These are phyloP conservation scores for Lepus timidus DNA, from an alignment of 2,113 vertebrate species.

Conservation along the genomic window DNA sequence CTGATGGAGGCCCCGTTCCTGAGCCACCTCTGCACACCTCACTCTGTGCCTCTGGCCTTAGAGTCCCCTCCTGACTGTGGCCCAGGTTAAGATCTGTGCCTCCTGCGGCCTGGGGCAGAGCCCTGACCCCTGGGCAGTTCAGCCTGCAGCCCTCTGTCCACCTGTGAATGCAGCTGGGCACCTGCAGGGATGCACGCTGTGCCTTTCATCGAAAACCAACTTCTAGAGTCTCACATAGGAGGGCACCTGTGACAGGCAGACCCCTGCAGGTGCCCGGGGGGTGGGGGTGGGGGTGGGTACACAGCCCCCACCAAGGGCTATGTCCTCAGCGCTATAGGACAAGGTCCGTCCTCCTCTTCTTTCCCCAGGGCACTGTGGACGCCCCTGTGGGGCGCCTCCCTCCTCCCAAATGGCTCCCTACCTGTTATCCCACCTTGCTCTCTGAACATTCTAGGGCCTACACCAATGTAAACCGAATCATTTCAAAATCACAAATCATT, in stretches of 20 bases:
- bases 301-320: no score
- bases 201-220: neutral
- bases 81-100: fast-evolving
- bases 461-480: neutral
- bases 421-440: neutral
- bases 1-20: fast-evolving
- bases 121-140: fast-evolving
- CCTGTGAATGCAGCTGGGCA: fast-evolving
- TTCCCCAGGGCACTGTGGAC: no score
- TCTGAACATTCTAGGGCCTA: neutral
- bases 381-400: neutral
- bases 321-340: neutral
- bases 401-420: neutral
- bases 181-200: fast-evolving
- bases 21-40: neutral
- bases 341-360: neutral
- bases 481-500: neutral
- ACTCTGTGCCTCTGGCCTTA: fast-evolving
- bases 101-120: neutral
- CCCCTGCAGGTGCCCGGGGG: no score
- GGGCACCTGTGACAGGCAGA: fast-evolving
- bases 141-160: no score
- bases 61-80: neutral
- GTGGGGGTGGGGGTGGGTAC: fast-evolving
- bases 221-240: neutral